Base-by-base conservation (phyloP, 2,113 vertebrate species). In the Zeus faber region DNA sequence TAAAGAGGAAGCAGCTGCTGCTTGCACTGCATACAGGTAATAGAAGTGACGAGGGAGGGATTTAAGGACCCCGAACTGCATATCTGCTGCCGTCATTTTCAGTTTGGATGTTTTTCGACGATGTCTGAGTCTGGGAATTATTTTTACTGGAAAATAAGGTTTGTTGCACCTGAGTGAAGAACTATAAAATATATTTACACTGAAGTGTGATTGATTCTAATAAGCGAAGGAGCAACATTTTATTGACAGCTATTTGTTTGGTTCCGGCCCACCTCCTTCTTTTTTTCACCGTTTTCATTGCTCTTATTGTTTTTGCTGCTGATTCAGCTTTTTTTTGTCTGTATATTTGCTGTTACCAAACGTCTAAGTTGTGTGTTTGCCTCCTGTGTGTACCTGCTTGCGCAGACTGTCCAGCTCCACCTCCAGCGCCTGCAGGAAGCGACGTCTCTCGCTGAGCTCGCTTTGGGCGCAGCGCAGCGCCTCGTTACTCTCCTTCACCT, bases 371-470 rank as follows among this genome's bases (percentile, higher is more conserved):
- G n/a, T n/a, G n/a, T n/a, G n/a, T n/a, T n/a, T n/a, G n/a, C n/a
- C n/a, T n/a, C n/a, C n/a, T n/a, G n/a, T n/a, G n/a, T n/a, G n/a
- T 11, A 91, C 90, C 88, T 91, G 89, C 61, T 82, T 91, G 26
- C 84, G 79, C 16, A 92, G 63, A 23, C 67, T 89, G 31, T 91
- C 88, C 1, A 91, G 74, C 48, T 92, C 87, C 1, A 89, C 83
- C 74, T 92, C 89, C 44, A 90, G 72, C 13, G 75, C 72, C 77
- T 92, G 90, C 65, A 92, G 76, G 72, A 85, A 86, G 47, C 90
- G 89, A 0, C 83, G 70, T 44, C 85, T 84, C 69, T 92, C 90
- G 1, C 41, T 76, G 31, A 91, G 81, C 59, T 92, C 90, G 2
- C 62, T 62, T 46, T 91, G 89, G 67, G 88, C 81, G 14, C 59